Evolutionary conservation across 2,888 invertebrate species (phyloP).

Genomic region (Acanthococcus lagerstroemiae): DNA sequence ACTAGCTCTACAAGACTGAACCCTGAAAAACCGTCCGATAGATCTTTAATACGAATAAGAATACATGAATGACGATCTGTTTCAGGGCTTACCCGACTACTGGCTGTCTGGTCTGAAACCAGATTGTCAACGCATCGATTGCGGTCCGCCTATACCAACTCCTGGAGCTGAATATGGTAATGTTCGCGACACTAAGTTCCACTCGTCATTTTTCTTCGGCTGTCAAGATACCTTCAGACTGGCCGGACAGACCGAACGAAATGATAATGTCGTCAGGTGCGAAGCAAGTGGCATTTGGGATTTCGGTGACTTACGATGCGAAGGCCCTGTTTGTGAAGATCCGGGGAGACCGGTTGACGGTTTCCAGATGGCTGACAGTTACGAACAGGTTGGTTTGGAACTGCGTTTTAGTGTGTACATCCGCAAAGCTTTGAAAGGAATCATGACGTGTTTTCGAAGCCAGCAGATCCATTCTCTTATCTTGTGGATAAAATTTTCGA

Average conservation of each 20-base stretch:
- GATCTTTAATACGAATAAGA: no score
- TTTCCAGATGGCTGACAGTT: slow-evolving; percentile 51
- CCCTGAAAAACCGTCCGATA: no score
- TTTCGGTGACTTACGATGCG: slow-evolving; percentile 89
- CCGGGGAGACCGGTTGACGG: slow-evolving; percentile 91
- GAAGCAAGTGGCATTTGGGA: slow-evolving; percentile 92
- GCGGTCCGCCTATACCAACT: slow-evolving; percentile 81
- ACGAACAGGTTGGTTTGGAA: slow-evolving; percentile 48
- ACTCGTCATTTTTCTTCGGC: slow-evolving; percentile 89
- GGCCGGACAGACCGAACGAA: slow-evolving; percentile 72
- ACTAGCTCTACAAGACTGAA: no score
- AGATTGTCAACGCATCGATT: slow-evolving; percentile 78
- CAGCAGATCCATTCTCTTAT: no score
- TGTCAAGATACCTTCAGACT: slow-evolving; percentile 92
- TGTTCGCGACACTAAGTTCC: slow-evolving; percentile 75
- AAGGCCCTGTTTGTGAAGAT: slow-evolving; percentile 93
- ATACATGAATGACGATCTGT: slow-evolving; percentile 20
- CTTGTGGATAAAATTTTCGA: no score
- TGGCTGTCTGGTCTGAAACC: slow-evolving; percentile 82
- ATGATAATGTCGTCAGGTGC: slow-evolving; percentile 86
- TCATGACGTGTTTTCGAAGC: background rate
- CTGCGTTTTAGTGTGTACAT: no score
- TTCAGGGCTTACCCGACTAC: slow-evolving; percentile 71
- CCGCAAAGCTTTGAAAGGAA: no score
- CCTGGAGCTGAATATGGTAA: slow-evolving; percentile 90